Evolutionary conservation across 1,140 invertebrate species (phyloP), one percentile per base, ranked within the genome.

Genomic region (Drosophila rufa): DNA sequence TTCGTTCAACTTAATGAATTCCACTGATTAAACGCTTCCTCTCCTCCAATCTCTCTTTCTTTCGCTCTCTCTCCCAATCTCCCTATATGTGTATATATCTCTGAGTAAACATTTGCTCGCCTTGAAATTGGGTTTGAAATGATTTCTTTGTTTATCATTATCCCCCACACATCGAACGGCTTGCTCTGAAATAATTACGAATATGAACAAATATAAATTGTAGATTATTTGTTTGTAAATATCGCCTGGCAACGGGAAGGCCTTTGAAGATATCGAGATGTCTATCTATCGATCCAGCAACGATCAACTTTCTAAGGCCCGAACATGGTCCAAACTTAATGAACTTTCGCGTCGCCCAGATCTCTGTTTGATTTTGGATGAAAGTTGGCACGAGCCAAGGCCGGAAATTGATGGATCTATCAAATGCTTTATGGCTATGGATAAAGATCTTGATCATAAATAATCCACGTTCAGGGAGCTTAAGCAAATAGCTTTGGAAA

Each of bases 101-200:
- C 27, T 19, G 45, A 11, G 73, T 87, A 87, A 87, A 87, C 84
- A 87, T 89, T 79, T 64, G 80, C 50, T 73, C 43, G 84, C 56
- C 64, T 82, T 73, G 66, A 73, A 84, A 78, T 57, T 74, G 60
- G 58, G 68, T 48, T 73, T 84, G 47, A 87, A 89, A 83, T 71
- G 83, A 89, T 80, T 84, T 68, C 84, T 79, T 87, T 87, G 84
- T 87, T 87, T 89, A 87, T 60, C 69, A 58, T 58, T 57, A 67
- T 27, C 60, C 14, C 57, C 47, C 51, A 64, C 50, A 46, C 22
- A 36, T 19, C 38, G 45, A 47, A 53, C 73, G 43, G 46, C 62
- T 53, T 43, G 55, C 36, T 36, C 58, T 27, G 55, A 62, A 58
- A 62, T 62, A 56, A 58, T 62, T 50, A 55, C 53, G 45, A 61